Evolutionary conservation across 2,113 vertebrate genomes (phyloP).

Genomic region (Brachirus orientalis): DNA sequence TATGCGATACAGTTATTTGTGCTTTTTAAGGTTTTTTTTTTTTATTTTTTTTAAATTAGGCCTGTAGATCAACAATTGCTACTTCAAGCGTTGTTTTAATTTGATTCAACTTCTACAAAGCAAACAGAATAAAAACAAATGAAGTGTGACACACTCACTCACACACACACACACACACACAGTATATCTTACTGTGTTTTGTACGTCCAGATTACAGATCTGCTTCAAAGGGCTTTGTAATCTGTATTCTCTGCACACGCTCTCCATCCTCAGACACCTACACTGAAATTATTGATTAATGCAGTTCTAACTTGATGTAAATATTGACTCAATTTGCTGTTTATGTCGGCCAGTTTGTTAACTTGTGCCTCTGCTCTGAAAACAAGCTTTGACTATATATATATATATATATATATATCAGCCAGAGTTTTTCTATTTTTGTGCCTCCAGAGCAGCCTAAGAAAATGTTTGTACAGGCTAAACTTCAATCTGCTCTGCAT

Average conservation of each 20-base stretch:
- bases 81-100: no score
- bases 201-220: background rate
- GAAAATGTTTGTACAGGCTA: slow-evolving; percentile 18
- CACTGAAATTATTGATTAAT: background rate
- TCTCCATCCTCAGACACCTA: background rate
- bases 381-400: no score
- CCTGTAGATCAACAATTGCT: no score
- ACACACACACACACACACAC: no score
- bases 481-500: slow-evolving; percentile 38
- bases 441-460: background rate
- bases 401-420: background rate
- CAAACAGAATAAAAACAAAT: no score
- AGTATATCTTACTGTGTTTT: no score
- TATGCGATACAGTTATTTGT: no score
- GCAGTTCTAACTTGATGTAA: background rate
- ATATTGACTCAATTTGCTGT: background rate
- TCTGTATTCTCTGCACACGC: background rate
- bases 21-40: no score
- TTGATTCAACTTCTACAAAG: no score
- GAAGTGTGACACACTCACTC: no score
- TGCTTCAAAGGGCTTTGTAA: background rate
- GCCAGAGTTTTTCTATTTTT: slow-evolving; percentile 1
- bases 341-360: background rate
- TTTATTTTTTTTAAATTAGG: no score
- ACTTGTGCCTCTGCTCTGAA: background rate